Percentiles rank a stretch among this genome's conserved stretches.
Evolutionary conservation across 2,797 vertebrate genomes (phyloP).

Genomic region (Alcedo quadribrachys): DNA sequence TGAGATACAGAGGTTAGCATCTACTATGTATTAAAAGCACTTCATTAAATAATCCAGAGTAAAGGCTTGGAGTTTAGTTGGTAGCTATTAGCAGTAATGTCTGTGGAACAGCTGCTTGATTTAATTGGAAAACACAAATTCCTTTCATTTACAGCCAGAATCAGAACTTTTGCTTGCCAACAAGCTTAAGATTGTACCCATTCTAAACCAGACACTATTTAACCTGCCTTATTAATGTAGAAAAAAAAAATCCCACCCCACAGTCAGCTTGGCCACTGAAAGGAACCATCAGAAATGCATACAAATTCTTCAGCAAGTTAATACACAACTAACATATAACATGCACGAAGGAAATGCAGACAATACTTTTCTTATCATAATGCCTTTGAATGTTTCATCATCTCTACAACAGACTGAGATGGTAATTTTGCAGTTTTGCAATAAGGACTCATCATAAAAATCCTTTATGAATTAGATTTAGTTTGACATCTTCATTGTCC

Average conservation of each 20-base stretch:
- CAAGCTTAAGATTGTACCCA: conserved; percentile 46
- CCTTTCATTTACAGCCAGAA: conserved; percentile 73
- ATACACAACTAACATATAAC: accelerated
- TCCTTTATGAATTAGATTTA: neutral
- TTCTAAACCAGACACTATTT: conserved; percentile 52
- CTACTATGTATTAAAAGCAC: conserved; percentile 65
- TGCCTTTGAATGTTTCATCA: neutral
- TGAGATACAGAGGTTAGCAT: conserved; percentile 56
- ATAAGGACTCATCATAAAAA: neutral
- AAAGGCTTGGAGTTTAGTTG: conserved; percentile 69
- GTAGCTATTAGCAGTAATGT: conserved; percentile 73
- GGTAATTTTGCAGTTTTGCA: neutral
- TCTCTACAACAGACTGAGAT: neutral
- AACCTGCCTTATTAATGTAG: conserved; percentile 37
- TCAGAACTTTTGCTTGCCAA: conserved; percentile 66
- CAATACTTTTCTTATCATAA: neutral
- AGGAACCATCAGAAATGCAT: neutral
- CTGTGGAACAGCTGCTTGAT: conserved; percentile 75
- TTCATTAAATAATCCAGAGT: conserved; percentile 74
- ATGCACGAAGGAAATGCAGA: neutral
- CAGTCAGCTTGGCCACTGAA: neutral
- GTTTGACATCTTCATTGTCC: neutral
- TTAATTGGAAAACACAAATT: conserved; percentile 76
- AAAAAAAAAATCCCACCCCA: conserved; percentile 37
- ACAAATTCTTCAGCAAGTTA: neutral